A percentile compares a stretch with the other conserved stretches of the same genome.
These are phyloP conservation scores for Heterodera filipjevi DNA, from an alignment of 2,888 invertebrate genomes.

Conservation along the genomic window DNA sequence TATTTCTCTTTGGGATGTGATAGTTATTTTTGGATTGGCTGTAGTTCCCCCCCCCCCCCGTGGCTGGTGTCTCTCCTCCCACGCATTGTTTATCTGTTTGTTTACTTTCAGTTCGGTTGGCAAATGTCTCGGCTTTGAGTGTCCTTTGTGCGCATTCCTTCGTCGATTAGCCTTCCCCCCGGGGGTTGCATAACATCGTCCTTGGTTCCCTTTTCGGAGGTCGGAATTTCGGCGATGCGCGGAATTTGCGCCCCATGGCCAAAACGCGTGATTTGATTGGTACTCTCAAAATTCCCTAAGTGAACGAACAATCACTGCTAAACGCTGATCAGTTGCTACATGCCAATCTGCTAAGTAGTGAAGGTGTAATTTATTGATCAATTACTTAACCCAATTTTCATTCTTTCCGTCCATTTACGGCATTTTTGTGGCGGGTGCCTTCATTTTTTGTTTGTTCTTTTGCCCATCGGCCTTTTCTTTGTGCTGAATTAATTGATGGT, in stretches of 20 bases:
- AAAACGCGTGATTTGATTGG: not conserved
- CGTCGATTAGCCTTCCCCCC: not conserved
- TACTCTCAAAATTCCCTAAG: not conserved
- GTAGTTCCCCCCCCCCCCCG: too few species aligned
- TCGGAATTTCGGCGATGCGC: not conserved
- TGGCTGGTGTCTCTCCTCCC: not conserved
- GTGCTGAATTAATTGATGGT: not conserved
- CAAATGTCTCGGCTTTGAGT: constrained; percentile 6
- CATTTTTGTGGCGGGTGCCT: too few species aligned
- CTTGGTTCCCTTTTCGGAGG: not conserved
- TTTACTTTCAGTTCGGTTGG: not conserved
- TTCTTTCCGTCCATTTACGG: not conserved
- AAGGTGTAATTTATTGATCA: too few species aligned
- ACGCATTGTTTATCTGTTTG: too few species aligned
- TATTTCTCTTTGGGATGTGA: too few species aligned
- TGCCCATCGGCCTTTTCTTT: not conserved
- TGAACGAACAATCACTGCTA: not conserved
- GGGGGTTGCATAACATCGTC: not conserved
- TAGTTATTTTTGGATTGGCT: too few species aligned
- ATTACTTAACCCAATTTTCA: too few species aligned
- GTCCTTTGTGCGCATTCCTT: not conserved
- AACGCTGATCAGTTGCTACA: too few species aligned
- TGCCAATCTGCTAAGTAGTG: too few species aligned
- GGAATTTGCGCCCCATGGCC: not conserved
- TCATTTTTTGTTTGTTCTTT: not conserved